Base-by-base conservation (phyloP, 2,888 invertebrate species). In the Endotricha flammealis region DNA sequence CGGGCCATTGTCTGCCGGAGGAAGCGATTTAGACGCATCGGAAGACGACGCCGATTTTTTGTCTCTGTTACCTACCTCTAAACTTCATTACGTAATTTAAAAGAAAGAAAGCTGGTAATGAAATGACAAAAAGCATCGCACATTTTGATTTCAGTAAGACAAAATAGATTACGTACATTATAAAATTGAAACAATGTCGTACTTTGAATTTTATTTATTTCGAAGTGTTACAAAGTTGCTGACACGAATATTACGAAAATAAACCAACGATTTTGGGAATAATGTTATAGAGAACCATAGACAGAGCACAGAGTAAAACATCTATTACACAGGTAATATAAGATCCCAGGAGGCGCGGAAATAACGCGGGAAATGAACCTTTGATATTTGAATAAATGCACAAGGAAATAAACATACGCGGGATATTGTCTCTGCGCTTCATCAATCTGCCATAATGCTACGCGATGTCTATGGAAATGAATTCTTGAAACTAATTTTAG, bases 1-100 rank as follows among this genome's bases (percentile, higher is more conserved):
- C 64, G 60, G 59, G 64, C 81, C 57, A 85, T 86, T 85, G 85
- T 85, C 74, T 82, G 64, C 64, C 65, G 64, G 72, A 85, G 83
- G 85, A 85, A 85, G 71, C 75, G 74, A 79, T 81, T 81, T 76
- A 62, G 78, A 75, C 75, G 77, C 72, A 65, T 67, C 71, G 64
- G 67, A 73, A 75, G 78, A 81, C 62, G 72, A 75, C 74, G 71
- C 68, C 67, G 72, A 71, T 74, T 74, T 80, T 72, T 75, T 59
- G 38, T 45, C 62, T 56, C 57, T 53, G 53, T 50, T n/a, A n/a
- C n/a, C n/a, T n/a, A n/a, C n/a, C n/a, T n/a, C n/a, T n/a, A n/a
- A n/a, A n/a, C 52, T 41, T 51, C 45, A 45, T 23, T 50, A 55
- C 56, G 56, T 53, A 25, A 13, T 29, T 27, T 12, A 27, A 33